phyloP scores from a whole-genome alignment of 2,888 invertebrate genomes.

The Sminthurides aquaticus region DNA sequence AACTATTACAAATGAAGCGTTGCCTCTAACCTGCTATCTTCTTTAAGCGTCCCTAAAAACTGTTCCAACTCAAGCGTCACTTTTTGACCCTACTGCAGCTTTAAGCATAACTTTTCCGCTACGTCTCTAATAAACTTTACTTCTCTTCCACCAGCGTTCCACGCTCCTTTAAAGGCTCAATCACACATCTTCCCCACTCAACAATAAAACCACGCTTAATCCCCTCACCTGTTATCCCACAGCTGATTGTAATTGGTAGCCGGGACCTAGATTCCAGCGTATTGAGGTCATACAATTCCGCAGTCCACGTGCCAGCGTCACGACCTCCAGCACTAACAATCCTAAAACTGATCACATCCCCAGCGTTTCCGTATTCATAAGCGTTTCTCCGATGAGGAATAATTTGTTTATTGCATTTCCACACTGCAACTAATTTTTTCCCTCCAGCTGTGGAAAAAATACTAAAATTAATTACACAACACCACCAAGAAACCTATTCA shows the following conservation, averaged over 20 bases:
- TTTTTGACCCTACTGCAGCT: too few relatives aligned
- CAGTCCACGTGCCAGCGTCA: slow-evolving; percentile 18
- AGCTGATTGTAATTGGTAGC: not conserved
- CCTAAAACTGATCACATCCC: not conserved
- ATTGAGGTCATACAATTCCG: slow-evolving; percentile 9
- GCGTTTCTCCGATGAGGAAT: slow-evolving; percentile 15
- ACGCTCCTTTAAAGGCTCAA: too few relatives aligned
- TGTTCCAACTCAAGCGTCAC: too few relatives aligned
- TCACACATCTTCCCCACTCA: too few relatives aligned
- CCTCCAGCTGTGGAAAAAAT: slow-evolving; percentile 1
- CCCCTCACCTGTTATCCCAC: not conserved
- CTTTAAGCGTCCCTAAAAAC: too few relatives aligned
- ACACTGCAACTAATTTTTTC: slow-evolving; percentile 13
- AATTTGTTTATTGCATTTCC: slow-evolving; percentile 11
- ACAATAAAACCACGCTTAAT: too few relatives aligned
- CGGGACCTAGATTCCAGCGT: slow-evolving; percentile 13
- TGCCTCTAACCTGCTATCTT: too few relatives aligned
- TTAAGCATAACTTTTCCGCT: too few relatives aligned
- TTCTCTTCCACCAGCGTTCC: too few relatives aligned
- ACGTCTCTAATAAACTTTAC: too few relatives aligned
- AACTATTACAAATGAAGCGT: too few relatives aligned
- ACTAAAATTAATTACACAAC: not conserved
- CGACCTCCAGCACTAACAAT: slow-evolving; percentile 5
- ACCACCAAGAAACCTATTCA: not conserved
- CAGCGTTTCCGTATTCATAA: slow-evolving; percentile 14